phyloP scores from a whole-genome alignment of 2,797 vertebrate species.

The Hoplostethus mediterraneus region DNA sequence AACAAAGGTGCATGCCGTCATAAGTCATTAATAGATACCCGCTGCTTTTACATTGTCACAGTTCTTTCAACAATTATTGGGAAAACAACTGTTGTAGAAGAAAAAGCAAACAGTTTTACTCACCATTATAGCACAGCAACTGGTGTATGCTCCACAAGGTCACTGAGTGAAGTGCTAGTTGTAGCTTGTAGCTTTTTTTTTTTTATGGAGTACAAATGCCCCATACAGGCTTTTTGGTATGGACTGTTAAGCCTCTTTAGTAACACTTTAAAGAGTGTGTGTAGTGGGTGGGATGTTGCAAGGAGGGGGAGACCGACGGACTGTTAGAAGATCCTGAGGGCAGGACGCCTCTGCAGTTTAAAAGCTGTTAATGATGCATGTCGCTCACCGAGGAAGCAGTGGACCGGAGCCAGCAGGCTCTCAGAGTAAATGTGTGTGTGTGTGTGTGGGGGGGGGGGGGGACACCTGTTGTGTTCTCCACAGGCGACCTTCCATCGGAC shows the following conservation, averaged over 20 bases:
- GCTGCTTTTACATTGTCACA: constrained; percentile 21
- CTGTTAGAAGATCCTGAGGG: constrained; percentile 70
- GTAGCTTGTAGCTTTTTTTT: constrained; percentile 50
- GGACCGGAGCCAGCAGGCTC: constrained; percentile 73
- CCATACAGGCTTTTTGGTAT: constrained; percentile 63
- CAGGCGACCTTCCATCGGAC: constrained; percentile 48
- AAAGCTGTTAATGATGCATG: constrained; percentile 85
- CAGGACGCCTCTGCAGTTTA: constrained; percentile 74
- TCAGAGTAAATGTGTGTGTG: constrained; percentile 40
- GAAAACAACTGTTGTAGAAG: constrained; percentile 40
- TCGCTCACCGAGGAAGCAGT: constrained; percentile 75
- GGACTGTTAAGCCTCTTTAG: constrained; percentile 75
- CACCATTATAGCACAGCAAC: constrained; percentile 54
- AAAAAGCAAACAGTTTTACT: constrained; percentile 46
- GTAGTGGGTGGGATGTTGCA: constrained; percentile 62
- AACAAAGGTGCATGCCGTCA: constrained; percentile 13
- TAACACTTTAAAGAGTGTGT: constrained; percentile 64
- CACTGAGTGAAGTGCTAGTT: constrained; percentile 46
- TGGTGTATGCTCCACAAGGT: constrained; percentile 40
- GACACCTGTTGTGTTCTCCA: constrained; percentile 81
- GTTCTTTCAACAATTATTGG: constrained; percentile 35
- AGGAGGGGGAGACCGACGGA: constrained; percentile 59
- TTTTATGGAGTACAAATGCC: constrained; percentile 64
- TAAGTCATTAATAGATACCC: not conserved
- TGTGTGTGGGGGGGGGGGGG: constrained; percentile 20